Percentiles rank a stretch among this genome's conserved stretches.
phyloP scores from a whole-genome alignment of 2,113 vertebrate species.

The Nesogale talazaci region DNA sequence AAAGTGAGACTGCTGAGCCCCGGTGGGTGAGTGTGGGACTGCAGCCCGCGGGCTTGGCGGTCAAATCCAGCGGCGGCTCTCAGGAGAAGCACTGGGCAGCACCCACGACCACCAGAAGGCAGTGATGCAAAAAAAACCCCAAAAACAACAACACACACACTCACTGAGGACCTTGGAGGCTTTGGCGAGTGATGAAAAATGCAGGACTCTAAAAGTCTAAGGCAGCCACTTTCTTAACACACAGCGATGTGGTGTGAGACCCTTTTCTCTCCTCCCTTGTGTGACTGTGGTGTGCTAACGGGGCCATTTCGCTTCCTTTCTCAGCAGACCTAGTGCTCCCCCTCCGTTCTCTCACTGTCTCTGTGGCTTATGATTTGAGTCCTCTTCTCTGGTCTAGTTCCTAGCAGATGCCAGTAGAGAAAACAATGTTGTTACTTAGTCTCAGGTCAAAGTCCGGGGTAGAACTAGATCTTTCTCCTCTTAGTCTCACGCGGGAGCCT shows the following conservation, averaged over 20 bases:
- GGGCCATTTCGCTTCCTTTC: neutral
- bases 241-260: neutral
- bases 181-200: neutral
- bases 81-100: too few relatives aligned
- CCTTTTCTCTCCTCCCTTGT: neutral
- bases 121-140: too few relatives aligned
- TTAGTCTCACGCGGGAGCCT: too few relatives aligned
- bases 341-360: neutral
- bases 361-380: neutral
- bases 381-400: constrained; percentile 29
- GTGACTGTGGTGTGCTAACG: neutral
- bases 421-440: too few relatives aligned
- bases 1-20: too few relatives aligned
- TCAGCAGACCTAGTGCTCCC: neutral
- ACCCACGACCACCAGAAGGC: too few relatives aligned
- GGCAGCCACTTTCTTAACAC: neutral
- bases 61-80: too few relatives aligned
- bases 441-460: too few relatives aligned
- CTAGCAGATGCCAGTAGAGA: neutral
- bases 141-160: neutral
- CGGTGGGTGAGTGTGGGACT: too few relatives aligned
- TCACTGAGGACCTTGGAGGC: neutral
- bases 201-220: neutral
- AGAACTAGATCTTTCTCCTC: too few relatives aligned
- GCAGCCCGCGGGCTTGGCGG: too few relatives aligned